phyloP scores from a whole-genome alignment of 2,888 invertebrate species.

The Campoplex capitator region DNA sequence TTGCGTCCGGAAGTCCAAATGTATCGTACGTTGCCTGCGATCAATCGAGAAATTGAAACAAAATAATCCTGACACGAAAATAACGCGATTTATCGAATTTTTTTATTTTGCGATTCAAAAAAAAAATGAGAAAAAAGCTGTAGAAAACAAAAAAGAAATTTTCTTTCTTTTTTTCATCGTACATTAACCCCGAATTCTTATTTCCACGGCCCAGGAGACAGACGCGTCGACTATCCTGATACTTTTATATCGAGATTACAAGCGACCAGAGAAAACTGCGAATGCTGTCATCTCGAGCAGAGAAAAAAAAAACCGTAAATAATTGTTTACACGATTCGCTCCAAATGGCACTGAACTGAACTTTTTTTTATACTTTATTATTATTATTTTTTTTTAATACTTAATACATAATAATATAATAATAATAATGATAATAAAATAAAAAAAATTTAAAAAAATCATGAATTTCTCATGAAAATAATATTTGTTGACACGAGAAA shows the following conservation, averaged over 20 bases:
- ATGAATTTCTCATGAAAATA: background rate
- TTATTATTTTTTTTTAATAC: no score
- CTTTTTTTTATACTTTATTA: no score
- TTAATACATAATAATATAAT: no score
- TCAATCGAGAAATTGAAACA: slow-evolving; percentile 2
- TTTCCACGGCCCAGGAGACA: slow-evolving; percentile 24
- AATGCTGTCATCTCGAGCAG: slow-evolving; percentile 53
- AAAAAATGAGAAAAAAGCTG: background rate
- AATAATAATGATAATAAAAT: no score
- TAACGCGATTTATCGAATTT: no score
- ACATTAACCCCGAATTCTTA: background rate
- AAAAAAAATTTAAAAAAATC: no score
- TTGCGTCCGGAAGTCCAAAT: slow-evolving; percentile 97
- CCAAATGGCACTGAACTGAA: background rate
- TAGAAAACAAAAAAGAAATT: background rate
- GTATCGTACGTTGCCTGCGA: slow-evolving; percentile 86
- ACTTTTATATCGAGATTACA: background rate
- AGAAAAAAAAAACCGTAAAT: slow-evolving; percentile 50
- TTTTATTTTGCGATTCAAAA: background rate
- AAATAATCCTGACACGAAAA: no score
- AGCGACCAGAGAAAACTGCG: slow-evolving; percentile 16
- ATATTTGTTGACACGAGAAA: background rate
- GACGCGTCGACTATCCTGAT: slow-evolving; percentile 11
- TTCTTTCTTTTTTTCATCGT: background rate
- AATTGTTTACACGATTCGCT: background rate